phyloP scores from a whole-genome alignment of 2,888 invertebrate species.

The Encarsia formosa region DNA sequence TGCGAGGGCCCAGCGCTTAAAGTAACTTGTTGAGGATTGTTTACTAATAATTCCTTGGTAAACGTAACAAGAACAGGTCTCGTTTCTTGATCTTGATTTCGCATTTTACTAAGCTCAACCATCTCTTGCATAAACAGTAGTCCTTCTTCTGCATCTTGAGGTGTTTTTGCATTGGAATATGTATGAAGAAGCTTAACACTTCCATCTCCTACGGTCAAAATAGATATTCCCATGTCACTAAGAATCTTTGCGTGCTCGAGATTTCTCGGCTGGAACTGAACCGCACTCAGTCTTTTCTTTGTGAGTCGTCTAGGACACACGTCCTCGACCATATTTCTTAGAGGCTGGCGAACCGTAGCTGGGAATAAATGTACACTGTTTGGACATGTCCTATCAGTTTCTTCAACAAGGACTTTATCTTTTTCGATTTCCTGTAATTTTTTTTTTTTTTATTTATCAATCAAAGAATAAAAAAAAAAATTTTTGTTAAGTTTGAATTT shows the following conservation, averaged over 20 bases:
- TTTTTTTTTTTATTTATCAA: slow-evolving; percentile 12
- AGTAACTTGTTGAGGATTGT: slow-evolving; percentile 47
- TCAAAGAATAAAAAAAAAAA: not conserved
- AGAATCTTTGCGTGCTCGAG: slow-evolving; percentile 82
- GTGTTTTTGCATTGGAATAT: slow-evolving; percentile 76
- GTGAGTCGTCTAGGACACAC: slow-evolving; percentile 65
- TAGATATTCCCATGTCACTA: slow-evolving; percentile 91
- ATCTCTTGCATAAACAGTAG: slow-evolving; percentile 95
- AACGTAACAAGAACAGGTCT: slow-evolving; percentile 57
- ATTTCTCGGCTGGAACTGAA: slow-evolving; percentile 77
- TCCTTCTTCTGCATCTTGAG: slow-evolving; percentile 87
- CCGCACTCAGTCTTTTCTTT: slow-evolving; percentile 63
- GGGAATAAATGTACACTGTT: slow-evolving; percentile 80
- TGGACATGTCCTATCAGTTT: slow-evolving; percentile 75
- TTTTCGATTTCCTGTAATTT: slow-evolving; percentile 41
- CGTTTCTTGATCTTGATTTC: slow-evolving; percentile 55
- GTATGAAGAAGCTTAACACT: slow-evolving; percentile 89
- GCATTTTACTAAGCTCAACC: slow-evolving; percentile 78
- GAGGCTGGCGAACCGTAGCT: slow-evolving; percentile 76
- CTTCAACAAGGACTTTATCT: slow-evolving; percentile 55
- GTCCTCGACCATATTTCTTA: slow-evolving; percentile 81
- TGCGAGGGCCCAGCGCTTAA: slow-evolving; percentile 83
- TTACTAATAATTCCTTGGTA: slow-evolving; percentile 42
- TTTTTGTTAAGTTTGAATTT: slow-evolving; percentile 33
- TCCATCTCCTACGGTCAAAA: slow-evolving; percentile 84